phyloP scores from a whole-genome alignment of 2,113 vertebrate genomes.

The Crotalus tigris region DNA sequence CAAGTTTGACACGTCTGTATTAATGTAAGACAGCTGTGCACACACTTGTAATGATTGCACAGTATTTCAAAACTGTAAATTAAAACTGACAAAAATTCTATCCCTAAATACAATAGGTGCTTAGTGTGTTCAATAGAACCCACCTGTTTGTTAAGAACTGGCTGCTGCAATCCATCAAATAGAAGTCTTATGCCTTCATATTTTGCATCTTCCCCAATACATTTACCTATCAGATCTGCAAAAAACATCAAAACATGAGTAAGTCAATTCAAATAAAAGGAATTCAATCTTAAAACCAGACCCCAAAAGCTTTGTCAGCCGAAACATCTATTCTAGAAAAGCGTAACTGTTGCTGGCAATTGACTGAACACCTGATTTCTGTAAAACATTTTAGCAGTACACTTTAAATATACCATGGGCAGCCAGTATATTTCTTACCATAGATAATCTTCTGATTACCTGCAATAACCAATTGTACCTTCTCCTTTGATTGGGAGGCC shows the following conservation, averaged over 20 bases:
- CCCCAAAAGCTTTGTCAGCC: background rate
- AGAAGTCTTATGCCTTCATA: slow-evolving; percentile 86
- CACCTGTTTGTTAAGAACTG: slow-evolving; percentile 98
- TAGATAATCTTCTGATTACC: background rate
- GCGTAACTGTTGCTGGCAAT: background rate
- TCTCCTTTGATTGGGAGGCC: background rate
- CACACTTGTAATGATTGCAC: background rate
- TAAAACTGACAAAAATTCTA: background rate
- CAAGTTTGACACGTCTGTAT: too few relatives aligned
- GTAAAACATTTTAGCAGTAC: background rate
- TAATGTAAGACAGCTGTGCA: background rate
- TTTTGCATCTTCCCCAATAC: slow-evolving; percentile 86
- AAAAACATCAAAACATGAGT: slow-evolving; percentile 30
- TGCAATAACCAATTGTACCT: background rate
- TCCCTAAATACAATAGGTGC: background rate
- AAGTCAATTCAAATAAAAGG: background rate
- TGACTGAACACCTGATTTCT: background rate
- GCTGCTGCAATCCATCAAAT: slow-evolving; percentile 90
- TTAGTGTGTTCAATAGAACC: background rate
- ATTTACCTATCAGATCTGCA: slow-evolving; percentile 83
- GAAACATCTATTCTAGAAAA: background rate
- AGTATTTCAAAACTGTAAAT: background rate
- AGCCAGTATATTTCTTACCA: background rate
- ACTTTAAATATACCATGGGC: background rate
- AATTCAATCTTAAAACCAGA: background rate